A percentile compares a stretch with the other conserved stretches of the same genome.
Conservation (phyloP, 2,888 invertebrate genomes). For the Parascotia fuliginaria region DNA sequence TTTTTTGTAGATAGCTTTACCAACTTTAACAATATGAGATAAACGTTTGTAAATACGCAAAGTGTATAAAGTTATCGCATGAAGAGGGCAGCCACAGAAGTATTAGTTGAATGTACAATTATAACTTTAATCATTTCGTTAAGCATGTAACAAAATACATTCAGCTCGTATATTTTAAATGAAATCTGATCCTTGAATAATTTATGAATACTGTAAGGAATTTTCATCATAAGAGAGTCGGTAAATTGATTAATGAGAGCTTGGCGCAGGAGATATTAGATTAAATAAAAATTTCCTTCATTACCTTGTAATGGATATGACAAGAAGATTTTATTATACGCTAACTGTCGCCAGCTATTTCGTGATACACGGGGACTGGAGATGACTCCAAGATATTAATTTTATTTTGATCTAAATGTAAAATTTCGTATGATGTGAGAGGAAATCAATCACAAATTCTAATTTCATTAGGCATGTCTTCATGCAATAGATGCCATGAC, state of each 20-base stretch:
- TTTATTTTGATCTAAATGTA: neutral
- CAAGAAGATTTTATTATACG: constrained; percentile 11
- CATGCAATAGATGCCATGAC: no score
- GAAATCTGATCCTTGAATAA: neutral
- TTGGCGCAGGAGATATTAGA: constrained; percentile 8
- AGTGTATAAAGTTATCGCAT: constrained; percentile 11
- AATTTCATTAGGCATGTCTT: no score
- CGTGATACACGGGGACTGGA: neutral
- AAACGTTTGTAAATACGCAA: constrained; percentile 12
- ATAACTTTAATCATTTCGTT: constrained; percentile 21
- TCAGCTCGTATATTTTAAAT: neutral
- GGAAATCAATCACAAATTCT: neutral
- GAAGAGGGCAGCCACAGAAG: constrained; percentile 3
- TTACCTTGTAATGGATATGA: constrained; percentile 14
- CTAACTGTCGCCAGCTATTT: constrained; percentile 1
- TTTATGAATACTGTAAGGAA: constrained; percentile 4
- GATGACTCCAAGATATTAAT: neutral
- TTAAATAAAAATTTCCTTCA: constrained; percentile 17
- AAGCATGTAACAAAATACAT: constrained; percentile 16
- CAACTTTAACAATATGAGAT: constrained; percentile 13
- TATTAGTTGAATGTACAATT: constrained; percentile 20
- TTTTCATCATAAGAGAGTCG: constrained; percentile 4
- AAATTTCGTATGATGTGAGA: neutral
- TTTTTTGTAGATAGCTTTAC: constrained; percentile 1
- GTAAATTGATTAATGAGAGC: constrained; percentile 15